Evolutionary conservation across 2,113 vertebrate species (phyloP).

Genomic region (Rhodinocichla rosea): DNA sequence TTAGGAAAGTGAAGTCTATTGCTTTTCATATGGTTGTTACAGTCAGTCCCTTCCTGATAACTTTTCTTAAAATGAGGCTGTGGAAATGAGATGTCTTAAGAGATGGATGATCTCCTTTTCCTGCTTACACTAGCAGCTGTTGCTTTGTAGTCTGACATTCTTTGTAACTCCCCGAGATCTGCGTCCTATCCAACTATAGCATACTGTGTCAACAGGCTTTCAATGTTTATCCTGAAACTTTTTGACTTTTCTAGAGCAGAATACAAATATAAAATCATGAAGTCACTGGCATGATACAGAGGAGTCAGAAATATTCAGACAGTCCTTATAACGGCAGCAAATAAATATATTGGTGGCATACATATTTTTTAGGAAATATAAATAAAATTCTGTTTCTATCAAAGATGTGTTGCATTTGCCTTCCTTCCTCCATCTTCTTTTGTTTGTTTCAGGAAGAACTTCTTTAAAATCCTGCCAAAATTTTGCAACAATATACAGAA

Average conservation of each 20-base stretch:
- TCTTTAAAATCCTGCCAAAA: neutral
- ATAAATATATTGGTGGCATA: neutral
- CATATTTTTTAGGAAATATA: neutral
- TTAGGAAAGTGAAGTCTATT: neutral
- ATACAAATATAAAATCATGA: neutral
- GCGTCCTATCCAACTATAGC: neutral
- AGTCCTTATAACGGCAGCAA: neutral
- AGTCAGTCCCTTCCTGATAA: constrained; percentile 30
- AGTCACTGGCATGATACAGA: neutral
- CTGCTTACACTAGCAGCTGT: constrained; percentile 21
- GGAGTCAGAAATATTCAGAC: neutral
- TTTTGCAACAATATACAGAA: neutral
- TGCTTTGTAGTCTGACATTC: neutral
- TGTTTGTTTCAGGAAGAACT: neutral
- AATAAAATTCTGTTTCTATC: neutral
- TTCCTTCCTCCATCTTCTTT: neutral
- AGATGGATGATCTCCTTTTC: constrained; percentile 42
- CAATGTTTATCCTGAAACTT: neutral
- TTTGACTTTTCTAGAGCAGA: neutral
- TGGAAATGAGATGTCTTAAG: constrained; percentile 38
- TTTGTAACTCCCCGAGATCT: neutral
- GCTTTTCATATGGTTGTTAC: neutral
- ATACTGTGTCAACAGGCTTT: neutral
- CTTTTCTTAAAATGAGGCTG: constrained; percentile 41
- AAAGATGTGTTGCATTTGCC: neutral